These are phyloP conservation scores for Scotopteryx bipunctaria DNA, from an alignment of 2,888 invertebrate genomes.

Conservation along the genomic window DNA sequence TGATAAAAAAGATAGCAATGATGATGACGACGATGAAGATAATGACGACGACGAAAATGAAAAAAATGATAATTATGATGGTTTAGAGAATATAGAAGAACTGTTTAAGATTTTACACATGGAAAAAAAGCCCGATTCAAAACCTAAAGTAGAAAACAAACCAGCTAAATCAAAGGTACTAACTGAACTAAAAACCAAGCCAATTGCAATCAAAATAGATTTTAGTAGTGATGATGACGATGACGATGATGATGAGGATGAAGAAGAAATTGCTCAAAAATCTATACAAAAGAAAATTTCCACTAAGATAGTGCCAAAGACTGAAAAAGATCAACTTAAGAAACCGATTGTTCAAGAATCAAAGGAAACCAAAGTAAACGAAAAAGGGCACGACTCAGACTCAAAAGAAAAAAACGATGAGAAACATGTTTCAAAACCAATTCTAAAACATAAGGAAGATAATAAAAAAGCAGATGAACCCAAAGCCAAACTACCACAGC, in stretches of 20 bases:
- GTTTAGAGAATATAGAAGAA: conserved; percentile 32
- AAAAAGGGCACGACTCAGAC: neutral
- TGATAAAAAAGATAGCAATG: too few relatives aligned
- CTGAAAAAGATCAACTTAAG: conserved; percentile 3
- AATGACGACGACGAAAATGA: conserved; percentile 39
- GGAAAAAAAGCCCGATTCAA: conserved; percentile 36
- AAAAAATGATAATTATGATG: conserved; percentile 37
- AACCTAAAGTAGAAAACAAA: conserved; percentile 23
- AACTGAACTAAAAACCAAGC: conserved; percentile 19
- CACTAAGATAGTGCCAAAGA: conserved; percentile 3
- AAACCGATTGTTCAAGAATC: conserved; percentile 1
- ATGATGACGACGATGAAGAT: conserved; percentile 25
- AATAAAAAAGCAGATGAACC: conserved; percentile 14
- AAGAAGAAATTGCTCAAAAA: conserved; percentile 30
- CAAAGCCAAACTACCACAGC: neutral
- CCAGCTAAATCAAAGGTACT: conserved; percentile 12
- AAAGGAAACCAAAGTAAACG: conserved; percentile 2
- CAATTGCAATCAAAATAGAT: conserved; percentile 23
- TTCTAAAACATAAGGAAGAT: conserved; percentile 16
- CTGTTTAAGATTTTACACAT: conserved; percentile 37
- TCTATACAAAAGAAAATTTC: neutral
- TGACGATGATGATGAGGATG: conserved; percentile 45
- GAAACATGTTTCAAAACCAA: conserved; percentile 19
- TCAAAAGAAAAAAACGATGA: conserved; percentile 27
- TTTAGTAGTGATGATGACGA: conserved; percentile 36